Conservation (phyloP, 2,797 vertebrate genomes). For the Enteromius fasciolatus region DNA sequence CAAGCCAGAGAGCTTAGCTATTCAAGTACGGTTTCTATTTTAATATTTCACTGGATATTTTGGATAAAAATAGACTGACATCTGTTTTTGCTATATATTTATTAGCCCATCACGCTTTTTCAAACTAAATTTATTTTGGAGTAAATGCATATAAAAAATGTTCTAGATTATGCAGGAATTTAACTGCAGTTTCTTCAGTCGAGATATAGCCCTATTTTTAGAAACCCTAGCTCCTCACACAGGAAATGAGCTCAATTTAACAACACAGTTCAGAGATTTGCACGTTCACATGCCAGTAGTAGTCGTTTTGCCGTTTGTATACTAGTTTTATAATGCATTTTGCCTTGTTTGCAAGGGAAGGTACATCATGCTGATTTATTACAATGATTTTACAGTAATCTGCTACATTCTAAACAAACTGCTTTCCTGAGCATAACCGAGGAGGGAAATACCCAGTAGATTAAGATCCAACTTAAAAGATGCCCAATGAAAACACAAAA, state of each 20-base stretch:
- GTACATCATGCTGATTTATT: neutral
- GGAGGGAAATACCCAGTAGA: slow-evolving; percentile 9
- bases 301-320: neutral
- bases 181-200: slow-evolving; percentile 5
- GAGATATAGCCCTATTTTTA: slow-evolving; percentile 21
- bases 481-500: too few species aligned
- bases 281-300: neutral
- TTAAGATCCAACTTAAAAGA: slow-evolving; percentile 10
- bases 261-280: neutral
- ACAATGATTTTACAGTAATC: neutral
- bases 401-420: slow-evolving; percentile 32
- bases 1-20: slow-evolving; percentile 6
- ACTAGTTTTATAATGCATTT: neutral
- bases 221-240: slow-evolving; percentile 54
- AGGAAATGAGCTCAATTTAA: slow-evolving; percentile 67
- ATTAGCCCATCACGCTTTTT: neutral
- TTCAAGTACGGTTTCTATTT: slow-evolving; percentile 12
- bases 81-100: neutral
- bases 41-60: neutral
- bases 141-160: neutral
- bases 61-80: neutral
- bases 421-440: neutral
- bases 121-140: neutral
- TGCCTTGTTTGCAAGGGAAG: neutral
- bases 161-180: neutral